Conservation (phyloP, 2,888 invertebrate genomes). For the Amblyteles armatorius region DNA sequence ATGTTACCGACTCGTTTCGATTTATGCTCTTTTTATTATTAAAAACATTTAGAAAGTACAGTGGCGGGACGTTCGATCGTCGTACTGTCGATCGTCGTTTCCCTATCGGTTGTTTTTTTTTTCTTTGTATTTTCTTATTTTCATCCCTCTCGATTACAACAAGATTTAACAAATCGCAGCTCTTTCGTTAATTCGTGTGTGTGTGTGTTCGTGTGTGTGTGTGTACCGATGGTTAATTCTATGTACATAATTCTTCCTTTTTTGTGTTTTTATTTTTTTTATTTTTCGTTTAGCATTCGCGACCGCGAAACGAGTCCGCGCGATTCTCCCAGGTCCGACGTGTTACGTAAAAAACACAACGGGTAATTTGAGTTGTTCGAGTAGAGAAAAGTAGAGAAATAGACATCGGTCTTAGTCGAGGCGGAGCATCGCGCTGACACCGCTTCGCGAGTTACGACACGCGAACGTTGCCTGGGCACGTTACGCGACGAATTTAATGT, state of each 20-base stretch:
- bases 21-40: constrained; percentile 78
- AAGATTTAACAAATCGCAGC: constrained; percentile 47
- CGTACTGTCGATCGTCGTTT: constrained; percentile 51
- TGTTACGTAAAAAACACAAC: constrained; percentile 40
- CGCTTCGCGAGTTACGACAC: constrained; percentile 16
- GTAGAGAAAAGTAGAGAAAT: constrained; percentile 40
- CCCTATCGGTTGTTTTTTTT: constrained; percentile 40
- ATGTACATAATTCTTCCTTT: constrained; percentile 23
- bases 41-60: constrained; percentile 83
- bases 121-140: not conserved
- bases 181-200: constrained; percentile 51
- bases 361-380: constrained; percentile 48
- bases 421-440: constrained; percentile 31
- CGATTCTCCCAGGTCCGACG: constrained; percentile 30
- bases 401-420: constrained; percentile 16
- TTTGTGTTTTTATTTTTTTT: constrained; percentile 1
- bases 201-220: not conserved
- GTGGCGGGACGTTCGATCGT: constrained; percentile 60
- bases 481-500: constrained; percentile 29
- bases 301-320: constrained; percentile 18
- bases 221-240: constrained; percentile 28
- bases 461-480: constrained; percentile 13
- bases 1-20: constrained; percentile 1
- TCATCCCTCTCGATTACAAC: constrained; percentile 32
- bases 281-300: constrained; percentile 4